Percentiles rank a stretch among this genome's conserved stretches.
Evolutionary conservation across 1,140 invertebrate genomes (phyloP).

Genomic region (Teleopsis dalmanni): DNA sequence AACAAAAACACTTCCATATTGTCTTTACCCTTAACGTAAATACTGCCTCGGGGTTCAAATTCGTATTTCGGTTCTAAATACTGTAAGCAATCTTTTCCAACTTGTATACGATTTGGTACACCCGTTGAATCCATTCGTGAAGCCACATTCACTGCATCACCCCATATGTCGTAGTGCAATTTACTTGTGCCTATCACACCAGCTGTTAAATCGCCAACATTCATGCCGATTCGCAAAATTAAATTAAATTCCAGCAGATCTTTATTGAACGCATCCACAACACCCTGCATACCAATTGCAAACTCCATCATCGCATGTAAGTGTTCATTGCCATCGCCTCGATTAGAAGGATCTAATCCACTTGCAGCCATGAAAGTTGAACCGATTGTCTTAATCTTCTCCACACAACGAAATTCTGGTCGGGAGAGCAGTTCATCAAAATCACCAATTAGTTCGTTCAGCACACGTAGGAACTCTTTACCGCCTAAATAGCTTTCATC

Average conservation of each 20-base stretch:
- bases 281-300: slow-evolving; percentile 76
- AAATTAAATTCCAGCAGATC: slow-evolving; percentile 84
- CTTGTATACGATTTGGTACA: slow-evolving; percentile 76
- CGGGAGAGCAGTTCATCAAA: slow-evolving; percentile 87
- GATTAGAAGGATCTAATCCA: slow-evolving; percentile 73
- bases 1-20: slow-evolving; percentile 81
- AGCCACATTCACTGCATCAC: slow-evolving; percentile 95
- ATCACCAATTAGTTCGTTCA: slow-evolving; percentile 92
- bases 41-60: slow-evolving; percentile 74
- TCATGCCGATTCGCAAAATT: slow-evolving; percentile 77
- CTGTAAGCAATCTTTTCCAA: slow-evolving; percentile 64
- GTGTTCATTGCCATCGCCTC: slow-evolving; percentile 65
- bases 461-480: slow-evolving; percentile 84
- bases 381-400: slow-evolving; percentile 98
- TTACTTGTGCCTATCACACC: slow-evolving; percentile 96
- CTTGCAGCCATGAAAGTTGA: slow-evolving; percentile 97
- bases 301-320: slow-evolving; percentile 83
- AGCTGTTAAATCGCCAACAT: slow-evolving; percentile 85
- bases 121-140: slow-evolving; percentile 93
- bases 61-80: slow-evolving; percentile 61
- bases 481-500: slow-evolving; percentile 91
- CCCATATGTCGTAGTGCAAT: slow-evolving; percentile 97
- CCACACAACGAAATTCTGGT: slow-evolving; percentile 77
- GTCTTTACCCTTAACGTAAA: slow-evolving; percentile 93
- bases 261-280: slow-evolving; percentile 80